A percentile compares a stretch with the other conserved stretches of the same genome.
Evolutionary conservation across 2,113 vertebrate species (phyloP).

Genomic region (Xyrauchen texanus): DNA sequence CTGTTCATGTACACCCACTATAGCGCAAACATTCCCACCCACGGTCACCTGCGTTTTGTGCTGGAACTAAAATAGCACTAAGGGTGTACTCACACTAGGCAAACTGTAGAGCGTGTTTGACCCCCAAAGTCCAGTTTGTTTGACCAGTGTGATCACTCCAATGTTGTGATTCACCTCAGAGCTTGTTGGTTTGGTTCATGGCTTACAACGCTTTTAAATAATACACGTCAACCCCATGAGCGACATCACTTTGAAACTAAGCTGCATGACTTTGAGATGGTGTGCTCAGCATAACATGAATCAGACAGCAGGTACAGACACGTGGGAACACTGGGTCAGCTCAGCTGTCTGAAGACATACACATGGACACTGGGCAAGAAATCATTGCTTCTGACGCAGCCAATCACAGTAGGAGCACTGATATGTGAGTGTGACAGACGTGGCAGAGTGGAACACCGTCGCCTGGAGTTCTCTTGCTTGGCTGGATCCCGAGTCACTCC

Average conservation of each 20-base stretch:
- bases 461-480: constrained; percentile 2
- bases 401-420: constrained; percentile 3
- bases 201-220: background rate
- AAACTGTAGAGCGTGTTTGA: no score
- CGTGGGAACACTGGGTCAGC: constrained; percentile 16
- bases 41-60: no score
- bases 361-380: constrained; percentile 10
- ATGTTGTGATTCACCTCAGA: no score
- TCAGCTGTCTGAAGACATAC: background rate
- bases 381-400: constrained; percentile 5
- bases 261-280: constrained; percentile 10
- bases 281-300: background rate
- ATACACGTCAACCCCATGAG: background rate
- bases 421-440: constrained; percentile 11
- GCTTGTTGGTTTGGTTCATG: no score
- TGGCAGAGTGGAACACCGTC: background rate
- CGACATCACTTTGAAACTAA: constrained; percentile 9
- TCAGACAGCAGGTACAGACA: background rate
- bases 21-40: no score
- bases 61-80: no score
- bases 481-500: constrained; percentile 7
- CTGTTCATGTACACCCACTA: no score
- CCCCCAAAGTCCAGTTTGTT: no score
- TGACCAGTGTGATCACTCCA: no score
- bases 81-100: no score